These are phyloP conservation scores for Indri indri DNA, from an alignment of 2,113 vertebrate genomes.

Conservation along the genomic window DNA sequence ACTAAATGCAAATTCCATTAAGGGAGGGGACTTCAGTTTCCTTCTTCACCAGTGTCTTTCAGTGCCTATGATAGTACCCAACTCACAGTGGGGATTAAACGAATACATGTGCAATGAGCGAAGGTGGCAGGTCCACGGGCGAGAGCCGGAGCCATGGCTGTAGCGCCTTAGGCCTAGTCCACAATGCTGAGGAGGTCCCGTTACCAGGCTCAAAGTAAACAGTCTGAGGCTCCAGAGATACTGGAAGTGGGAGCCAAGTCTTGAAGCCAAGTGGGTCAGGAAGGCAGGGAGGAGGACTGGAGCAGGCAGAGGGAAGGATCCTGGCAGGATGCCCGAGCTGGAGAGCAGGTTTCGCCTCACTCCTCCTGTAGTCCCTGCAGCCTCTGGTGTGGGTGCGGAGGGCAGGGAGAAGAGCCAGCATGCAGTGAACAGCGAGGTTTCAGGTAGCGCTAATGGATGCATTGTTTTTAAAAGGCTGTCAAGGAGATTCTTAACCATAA, in stretches of 20 bases:
- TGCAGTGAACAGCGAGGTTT: not conserved
- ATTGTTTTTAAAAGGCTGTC: not conserved
- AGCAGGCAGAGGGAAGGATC: not conserved
- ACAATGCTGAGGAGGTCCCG: not conserved
- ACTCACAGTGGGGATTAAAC: not conserved
- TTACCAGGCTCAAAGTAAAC: not conserved
- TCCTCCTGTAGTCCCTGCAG: not conserved
- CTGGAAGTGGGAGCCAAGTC: not conserved
- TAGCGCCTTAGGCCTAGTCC: not conserved
- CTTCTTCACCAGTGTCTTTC: not conserved
- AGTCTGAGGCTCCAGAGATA: not conserved
- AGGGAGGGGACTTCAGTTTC: not conserved
- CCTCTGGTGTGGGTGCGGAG: too few relatives aligned
- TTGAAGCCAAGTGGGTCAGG: not conserved
- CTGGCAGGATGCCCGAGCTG: not conserved
- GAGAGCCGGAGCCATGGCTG: not conserved
- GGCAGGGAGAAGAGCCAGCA: not conserved
- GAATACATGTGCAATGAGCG: not conserved
- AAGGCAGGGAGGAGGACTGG: not conserved
- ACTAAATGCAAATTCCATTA: not conserved
- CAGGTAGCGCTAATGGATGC: not conserved
- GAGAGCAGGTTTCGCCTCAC: not conserved
- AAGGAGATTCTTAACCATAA: not conserved
- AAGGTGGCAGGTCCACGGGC: not conserved
- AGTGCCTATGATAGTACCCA: not conserved